These are phyloP conservation scores for Sebastolobus alascanus DNA, from an alignment of 2,797 vertebrate species.

Conservation along the genomic window DNA sequence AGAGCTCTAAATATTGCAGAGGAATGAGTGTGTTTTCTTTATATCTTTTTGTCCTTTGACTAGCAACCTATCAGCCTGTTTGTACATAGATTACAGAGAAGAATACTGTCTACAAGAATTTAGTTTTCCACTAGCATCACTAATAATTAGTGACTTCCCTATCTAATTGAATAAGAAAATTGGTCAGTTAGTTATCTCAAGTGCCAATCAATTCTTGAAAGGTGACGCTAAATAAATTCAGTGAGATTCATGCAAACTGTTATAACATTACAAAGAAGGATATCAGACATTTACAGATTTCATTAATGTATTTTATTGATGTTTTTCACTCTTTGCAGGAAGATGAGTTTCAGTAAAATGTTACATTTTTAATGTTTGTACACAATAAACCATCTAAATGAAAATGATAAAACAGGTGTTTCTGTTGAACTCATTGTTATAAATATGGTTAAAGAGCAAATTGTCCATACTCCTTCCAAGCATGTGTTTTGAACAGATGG, in stretches of 20 bases:
- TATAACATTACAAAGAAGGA: slow-evolving; percentile 13
- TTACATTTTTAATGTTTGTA: slow-evolving; percentile 58
- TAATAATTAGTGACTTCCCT: neutral
- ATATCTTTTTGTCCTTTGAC: neutral
- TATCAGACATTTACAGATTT: slow-evolving; percentile 31
- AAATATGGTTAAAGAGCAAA: slow-evolving; percentile 69
- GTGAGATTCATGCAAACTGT: neutral
- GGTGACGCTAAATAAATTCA: neutral
- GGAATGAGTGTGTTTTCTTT: neutral
- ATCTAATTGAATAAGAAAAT: neutral
- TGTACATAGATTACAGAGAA: neutral
- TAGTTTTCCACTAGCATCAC: neutral
- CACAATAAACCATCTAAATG: slow-evolving; percentile 72
- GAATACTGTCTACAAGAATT: neutral
- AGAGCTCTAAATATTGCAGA: neutral
- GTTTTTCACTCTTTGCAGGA: slow-evolving; percentile 45
- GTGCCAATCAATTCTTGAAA: neutral
- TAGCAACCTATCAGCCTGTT: neutral
- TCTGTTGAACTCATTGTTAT: slow-evolving; percentile 64
- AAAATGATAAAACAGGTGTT: slow-evolving; percentile 65
- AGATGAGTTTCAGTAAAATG: slow-evolving; percentile 51
- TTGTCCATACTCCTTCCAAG: slow-evolving; percentile 53
- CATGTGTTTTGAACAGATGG: slow-evolving; percentile 57
- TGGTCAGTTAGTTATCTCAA: neutral
- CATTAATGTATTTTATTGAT: slow-evolving; percentile 71